Conservation (phyloP, 2,797 vertebrate species). For the Enteromius radiatus region DNA sequence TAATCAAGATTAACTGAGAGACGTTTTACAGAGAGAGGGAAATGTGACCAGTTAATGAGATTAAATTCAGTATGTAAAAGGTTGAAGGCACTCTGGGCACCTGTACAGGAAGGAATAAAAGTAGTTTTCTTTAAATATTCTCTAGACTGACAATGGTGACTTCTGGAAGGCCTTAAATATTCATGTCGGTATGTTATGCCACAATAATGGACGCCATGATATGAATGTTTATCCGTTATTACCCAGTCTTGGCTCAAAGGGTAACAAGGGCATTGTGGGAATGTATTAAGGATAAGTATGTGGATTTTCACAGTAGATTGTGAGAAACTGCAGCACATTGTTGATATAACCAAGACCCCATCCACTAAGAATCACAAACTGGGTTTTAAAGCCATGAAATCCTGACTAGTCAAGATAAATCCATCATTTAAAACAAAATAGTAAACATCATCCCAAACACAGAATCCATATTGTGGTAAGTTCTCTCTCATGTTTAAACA, state of each 20-base stretch:
- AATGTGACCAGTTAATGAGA: slow-evolving; percentile 15
- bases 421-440: neutral
- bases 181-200: slow-evolving; percentile 65
- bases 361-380: slow-evolving; percentile 11
- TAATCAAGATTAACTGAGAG: slow-evolving; percentile 4
- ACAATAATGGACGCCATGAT: slow-evolving; percentile 36
- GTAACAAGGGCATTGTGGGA: slow-evolving; percentile 46
- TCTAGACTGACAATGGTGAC: slow-evolving; percentile 33
- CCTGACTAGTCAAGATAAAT: slow-evolving; percentile 21
- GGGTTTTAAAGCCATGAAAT: slow-evolving; percentile 40
- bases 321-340: slow-evolving; percentile 53
- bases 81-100: slow-evolving; percentile 60
- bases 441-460: neutral
- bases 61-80: slow-evolving; percentile 43
- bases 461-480: slow-evolving; percentile 37
- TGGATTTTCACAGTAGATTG: slow-evolving; percentile 56
- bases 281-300: slow-evolving; percentile 50
- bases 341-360: slow-evolving; percentile 22
- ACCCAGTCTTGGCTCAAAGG: slow-evolving; percentile 37
- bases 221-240: slow-evolving; percentile 28
- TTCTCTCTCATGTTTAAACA: slow-evolving; percentile 59
- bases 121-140: slow-evolving; percentile 1
- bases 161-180: slow-evolving; percentile 54
- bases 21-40: slow-evolving; percentile 4
- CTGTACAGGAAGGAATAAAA: slow-evolving; percentile 54